Conservation (phyloP, 2,888 invertebrate genomes). For the Peribatodes rhomboidaria region DNA sequence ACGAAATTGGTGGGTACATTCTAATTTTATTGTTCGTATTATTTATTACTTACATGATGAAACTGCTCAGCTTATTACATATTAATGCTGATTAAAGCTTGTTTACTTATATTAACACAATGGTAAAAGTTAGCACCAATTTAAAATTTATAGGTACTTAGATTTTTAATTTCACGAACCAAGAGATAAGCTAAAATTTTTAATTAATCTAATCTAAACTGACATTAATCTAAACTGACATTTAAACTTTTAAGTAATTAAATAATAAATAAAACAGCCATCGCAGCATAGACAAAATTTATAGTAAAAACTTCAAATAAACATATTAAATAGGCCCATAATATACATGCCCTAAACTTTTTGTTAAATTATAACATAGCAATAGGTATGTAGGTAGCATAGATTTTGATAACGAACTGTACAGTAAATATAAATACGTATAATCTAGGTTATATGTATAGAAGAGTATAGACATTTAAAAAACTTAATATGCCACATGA, state of each 20-base stretch:
- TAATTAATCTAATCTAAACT: not conserved
- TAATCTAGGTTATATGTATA: too few relatives aligned
- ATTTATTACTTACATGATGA: conserved; percentile 10
- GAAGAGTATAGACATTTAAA: too few relatives aligned
- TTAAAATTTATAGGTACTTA: not conserved
- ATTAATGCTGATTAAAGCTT: conserved; percentile 21
- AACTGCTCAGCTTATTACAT: not conserved
- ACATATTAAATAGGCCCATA: not conserved
- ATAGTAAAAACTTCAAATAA: not conserved
- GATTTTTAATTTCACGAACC: conserved; percentile 6
- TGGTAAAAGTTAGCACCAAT: conserved; percentile 13
- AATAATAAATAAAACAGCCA: not conserved
- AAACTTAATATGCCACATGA: too few relatives aligned
- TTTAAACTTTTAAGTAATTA: not conserved
- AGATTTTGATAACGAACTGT: too few relatives aligned
- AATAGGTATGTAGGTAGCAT: too few relatives aligned
- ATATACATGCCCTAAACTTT: not conserved
- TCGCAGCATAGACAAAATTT: not conserved
- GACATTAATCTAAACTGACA: not conserved
- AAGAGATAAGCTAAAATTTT: not conserved
- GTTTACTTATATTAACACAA: not conserved
- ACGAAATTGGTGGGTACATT: not conserved
- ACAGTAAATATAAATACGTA: too few relatives aligned
- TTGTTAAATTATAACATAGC: not conserved
- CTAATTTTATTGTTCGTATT: conserved; percentile 10